These are phyloP conservation scores for Nibea coibor DNA, from an alignment of 2,113 vertebrate genomes.

Conservation along the genomic window DNA sequence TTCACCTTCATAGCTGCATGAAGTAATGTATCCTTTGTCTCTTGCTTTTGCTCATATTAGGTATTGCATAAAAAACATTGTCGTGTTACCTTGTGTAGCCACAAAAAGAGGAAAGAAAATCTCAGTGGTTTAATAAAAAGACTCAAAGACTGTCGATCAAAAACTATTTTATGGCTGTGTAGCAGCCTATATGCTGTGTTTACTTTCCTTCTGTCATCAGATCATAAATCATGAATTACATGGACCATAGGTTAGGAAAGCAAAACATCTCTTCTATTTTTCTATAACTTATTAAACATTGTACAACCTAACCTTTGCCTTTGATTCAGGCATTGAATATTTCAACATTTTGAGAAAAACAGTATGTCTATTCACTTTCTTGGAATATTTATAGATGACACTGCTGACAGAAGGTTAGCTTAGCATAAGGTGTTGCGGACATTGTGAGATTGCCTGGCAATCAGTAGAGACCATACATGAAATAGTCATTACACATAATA, in stretches of 20 bases:
- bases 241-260: background rate
- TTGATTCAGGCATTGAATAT: background rate
- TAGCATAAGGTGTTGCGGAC: slow-evolving; percentile 1
- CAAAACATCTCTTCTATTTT: background rate
- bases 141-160: background rate
- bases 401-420: no score
- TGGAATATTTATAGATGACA: no score
- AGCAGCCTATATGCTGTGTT: background rate
- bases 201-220: background rate
- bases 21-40: background rate
- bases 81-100: background rate
- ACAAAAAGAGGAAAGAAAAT: background rate
- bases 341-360: background rate
- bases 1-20: slow-evolving; percentile 3
- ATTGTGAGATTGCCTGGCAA: slow-evolving; percentile 16
- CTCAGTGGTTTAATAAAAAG: no score
- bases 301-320: background rate
- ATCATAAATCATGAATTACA: background rate
- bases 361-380: background rate
- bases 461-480: no score
- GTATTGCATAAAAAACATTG: slow-evolving; percentile 2
- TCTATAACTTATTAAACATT: background rate
- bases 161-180: background rate
- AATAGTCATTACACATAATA: no score
- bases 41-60: background rate